Evolutionary conservation across 2,797 vertebrate genomes (phyloP), one percentile per base, ranked within the genome.

Genomic region (Hylomyscus alleni): DNA sequence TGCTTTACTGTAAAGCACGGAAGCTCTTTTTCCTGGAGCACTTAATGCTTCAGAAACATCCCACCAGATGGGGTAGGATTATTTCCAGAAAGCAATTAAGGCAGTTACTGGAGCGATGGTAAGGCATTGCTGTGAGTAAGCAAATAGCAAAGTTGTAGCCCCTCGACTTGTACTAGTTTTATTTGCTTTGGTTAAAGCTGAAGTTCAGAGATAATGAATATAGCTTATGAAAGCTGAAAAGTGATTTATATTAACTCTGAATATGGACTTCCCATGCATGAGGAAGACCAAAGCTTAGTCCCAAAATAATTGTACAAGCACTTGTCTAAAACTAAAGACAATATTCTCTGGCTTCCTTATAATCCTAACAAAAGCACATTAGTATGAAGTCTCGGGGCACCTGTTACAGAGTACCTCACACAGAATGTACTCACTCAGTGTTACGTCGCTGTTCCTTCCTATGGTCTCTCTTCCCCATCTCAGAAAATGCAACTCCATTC

Each of bases 21-120:
- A 95, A 96, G 89, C 97, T 98, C 96, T 98, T 98, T 98, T 92
- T 96, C 96, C 96, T 97, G 94, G 96, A 98, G 95, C 96, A 96
- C 94, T 98, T 98, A 98, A 97, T 96, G 96, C 95, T 96, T 98
- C 96, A 98, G 97, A 97, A 98, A 76, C 95, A 98, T 94, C 97
- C 97, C 97, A 82, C 97, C 98, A 97, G 98, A 97, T 97, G 96
- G 97, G 84, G 96, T 88, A 95, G 96, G 96, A 98, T 98, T 98
- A 98, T 97, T 98, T 98, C 95, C 97, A 98, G 97, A 98, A 98
- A 98, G 95, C 96, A 98, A 96, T 98, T 98, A 97, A 98, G 98
- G 95, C 92, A 56, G 12, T 96, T 94, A 88, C 93, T 97, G 93
- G 93, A 98, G 95, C 93, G 87, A 89, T 93, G 97, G 91, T 95